These are phyloP conservation scores for Heteromurus nitidus DNA, from an alignment of 2,888 invertebrate genomes.

Conservation along the genomic window DNA sequence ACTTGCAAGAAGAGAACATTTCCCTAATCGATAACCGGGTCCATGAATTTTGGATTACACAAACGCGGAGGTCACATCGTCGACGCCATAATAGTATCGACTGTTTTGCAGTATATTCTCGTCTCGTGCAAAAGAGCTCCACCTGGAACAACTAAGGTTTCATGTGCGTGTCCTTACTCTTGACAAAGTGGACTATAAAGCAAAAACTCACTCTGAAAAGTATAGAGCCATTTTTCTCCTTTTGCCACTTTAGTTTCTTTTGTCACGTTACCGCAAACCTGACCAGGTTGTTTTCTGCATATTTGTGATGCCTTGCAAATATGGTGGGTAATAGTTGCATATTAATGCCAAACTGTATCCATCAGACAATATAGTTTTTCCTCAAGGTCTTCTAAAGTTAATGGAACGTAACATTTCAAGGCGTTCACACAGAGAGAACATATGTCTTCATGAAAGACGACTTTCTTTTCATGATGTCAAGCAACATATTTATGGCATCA, in stretches of 20 bases:
- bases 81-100: not conserved
- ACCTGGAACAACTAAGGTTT: too few species aligned
- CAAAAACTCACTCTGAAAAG: not conserved
- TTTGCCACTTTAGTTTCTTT: too few species aligned
- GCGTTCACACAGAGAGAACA: not conserved
- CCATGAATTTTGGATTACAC: conserved; percentile 7
- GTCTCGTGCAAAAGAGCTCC: too few species aligned
- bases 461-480: too few species aligned
- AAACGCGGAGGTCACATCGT: not conserved
- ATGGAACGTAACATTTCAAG: not conserved
- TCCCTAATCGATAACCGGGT: not conserved
- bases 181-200: not conserved
- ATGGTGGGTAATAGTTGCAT: too few species aligned
- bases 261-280: too few species aligned
- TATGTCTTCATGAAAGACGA: not conserved
- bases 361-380: not conserved
- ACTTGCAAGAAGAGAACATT: not conserved
- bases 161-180: too few species aligned
- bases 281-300: too few species aligned
- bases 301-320: too few species aligned
- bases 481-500: too few species aligned
- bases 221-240: too few species aligned
- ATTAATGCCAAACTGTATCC: not conserved
- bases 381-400: not conserved
- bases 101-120: not conserved